Percentiles rank a stretch among this genome's conserved stretches.
These are phyloP conservation scores for Byasa hedistus DNA, from an alignment of 2,888 invertebrate species.

Conservation along the genomic window DNA sequence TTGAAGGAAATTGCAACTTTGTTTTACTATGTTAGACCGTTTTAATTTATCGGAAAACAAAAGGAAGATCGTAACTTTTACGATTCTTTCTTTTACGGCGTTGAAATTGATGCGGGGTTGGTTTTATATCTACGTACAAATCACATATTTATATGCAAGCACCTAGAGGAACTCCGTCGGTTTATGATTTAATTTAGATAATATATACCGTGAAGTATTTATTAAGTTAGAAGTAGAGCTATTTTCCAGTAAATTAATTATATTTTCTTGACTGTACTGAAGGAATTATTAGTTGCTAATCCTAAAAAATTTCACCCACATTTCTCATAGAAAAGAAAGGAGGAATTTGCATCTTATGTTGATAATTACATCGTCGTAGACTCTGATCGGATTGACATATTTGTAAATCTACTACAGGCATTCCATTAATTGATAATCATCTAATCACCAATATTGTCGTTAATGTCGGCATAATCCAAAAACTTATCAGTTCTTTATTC, in stretches of 20 bases:
- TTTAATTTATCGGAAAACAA: conserved; percentile 28
- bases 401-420: too few species aligned
- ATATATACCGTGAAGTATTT: background rate
- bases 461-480: too few species aligned
- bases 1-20: conserved; percentile 10
- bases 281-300: too few species aligned
- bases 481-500: too few species aligned
- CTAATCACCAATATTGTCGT: too few species aligned
- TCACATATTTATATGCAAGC: conserved; percentile 16
- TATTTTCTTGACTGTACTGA: too few species aligned
- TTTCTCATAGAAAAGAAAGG: too few species aligned
- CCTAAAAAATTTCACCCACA: too few species aligned
- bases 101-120: conserved; percentile 25
- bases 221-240: background rate
- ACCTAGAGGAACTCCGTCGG: background rate
- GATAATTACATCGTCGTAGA: too few species aligned
- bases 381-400: too few species aligned
- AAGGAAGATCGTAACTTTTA: conserved; percentile 30
- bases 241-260: background rate
- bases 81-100: conserved; percentile 25
- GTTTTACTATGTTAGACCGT: conserved; percentile 18
- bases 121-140: conserved; percentile 24
- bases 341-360: too few species aligned
- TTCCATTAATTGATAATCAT: too few species aligned
- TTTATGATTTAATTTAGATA: background rate